Evolutionary conservation across 2,113 vertebrate species (phyloP).

Genomic region (Oophaga pumilio): DNA sequence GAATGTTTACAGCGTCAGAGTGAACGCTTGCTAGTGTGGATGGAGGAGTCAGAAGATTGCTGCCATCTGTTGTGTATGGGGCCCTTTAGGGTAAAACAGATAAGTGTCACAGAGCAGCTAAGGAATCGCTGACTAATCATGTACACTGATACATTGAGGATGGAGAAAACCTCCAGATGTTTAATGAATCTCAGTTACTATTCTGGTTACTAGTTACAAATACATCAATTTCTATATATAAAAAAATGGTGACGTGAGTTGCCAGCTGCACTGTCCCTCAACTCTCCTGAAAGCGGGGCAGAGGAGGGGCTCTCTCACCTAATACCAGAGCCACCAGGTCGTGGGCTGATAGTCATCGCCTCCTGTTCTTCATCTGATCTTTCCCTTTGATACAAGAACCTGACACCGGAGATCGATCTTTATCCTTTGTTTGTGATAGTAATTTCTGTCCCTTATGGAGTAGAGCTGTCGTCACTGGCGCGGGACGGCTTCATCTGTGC

Average conservation of each 20-base stretch:
- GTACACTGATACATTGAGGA: too few species aligned
- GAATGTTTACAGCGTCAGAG: too few species aligned
- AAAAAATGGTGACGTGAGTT: neutral
- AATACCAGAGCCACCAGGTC: neutral
- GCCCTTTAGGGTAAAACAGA: too few species aligned
- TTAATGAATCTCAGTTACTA: too few species aligned
- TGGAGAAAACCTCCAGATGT: too few species aligned
- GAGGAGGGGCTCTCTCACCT: neutral
- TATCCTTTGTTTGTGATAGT: neutral
- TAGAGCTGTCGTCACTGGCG: neutral
- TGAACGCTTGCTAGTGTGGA: too few species aligned
- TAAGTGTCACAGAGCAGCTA: too few species aligned
- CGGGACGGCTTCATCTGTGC: neutral
- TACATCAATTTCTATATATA: neutral
- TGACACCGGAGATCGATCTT: neutral
- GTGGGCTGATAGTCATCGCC: neutral
- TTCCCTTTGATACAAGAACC: constrained; percentile 42
- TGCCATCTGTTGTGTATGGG: too few species aligned
- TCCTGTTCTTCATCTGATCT: neutral
- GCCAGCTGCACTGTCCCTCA: too few species aligned
- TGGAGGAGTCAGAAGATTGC: too few species aligned
- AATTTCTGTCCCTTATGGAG: neutral
- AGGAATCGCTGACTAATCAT: too few species aligned
- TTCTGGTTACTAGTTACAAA: too few species aligned
- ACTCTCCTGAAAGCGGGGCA: neutral